Percentiles rank a stretch among this genome's conserved stretches.
phyloP scores from a whole-genome alignment of 2,797 vertebrate species.

The Tragelaphus eurycerus region DNA sequence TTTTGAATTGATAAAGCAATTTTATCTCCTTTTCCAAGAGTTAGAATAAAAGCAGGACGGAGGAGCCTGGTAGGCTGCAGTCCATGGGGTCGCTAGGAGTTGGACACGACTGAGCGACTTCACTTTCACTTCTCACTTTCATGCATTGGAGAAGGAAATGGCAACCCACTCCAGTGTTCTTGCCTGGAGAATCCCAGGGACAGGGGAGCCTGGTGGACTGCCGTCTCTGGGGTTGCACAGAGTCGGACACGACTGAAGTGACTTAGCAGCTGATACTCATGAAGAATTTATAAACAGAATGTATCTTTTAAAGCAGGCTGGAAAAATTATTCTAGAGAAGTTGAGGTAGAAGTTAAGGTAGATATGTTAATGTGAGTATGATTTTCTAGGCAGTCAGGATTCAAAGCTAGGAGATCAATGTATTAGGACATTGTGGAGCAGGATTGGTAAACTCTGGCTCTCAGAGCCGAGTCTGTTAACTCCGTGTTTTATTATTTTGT shows the following conservation, averaged over 20 bases:
- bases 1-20: constrained; percentile 14
- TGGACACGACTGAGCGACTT: no score
- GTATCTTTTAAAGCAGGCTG: constrained; percentile 13
- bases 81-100: no score
- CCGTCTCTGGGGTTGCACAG: no score
- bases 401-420: neutral
- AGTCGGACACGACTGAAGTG: no score
- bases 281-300: constrained; percentile 25
- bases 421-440: neutral
- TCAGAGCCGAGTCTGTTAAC: neutral
- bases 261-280: neutral
- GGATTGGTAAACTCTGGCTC: neutral
- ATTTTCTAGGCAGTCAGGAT: constrained; percentile 1
- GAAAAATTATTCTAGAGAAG: neutral
- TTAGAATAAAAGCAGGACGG: neutral
- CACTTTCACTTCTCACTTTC: no score
- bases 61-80: no score
- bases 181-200: no score
- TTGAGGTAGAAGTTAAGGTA: neutral
- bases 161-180: no score
- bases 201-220: no score
- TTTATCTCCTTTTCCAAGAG: neutral
- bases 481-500: neutral
- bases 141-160: no score
- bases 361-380: neutral